A percentile compares a stretch with the other conserved stretches of the same genome.
phyloP scores from a whole-genome alignment of 1,140 invertebrate genomes.

The Protaetia brevitarsis region DNA sequence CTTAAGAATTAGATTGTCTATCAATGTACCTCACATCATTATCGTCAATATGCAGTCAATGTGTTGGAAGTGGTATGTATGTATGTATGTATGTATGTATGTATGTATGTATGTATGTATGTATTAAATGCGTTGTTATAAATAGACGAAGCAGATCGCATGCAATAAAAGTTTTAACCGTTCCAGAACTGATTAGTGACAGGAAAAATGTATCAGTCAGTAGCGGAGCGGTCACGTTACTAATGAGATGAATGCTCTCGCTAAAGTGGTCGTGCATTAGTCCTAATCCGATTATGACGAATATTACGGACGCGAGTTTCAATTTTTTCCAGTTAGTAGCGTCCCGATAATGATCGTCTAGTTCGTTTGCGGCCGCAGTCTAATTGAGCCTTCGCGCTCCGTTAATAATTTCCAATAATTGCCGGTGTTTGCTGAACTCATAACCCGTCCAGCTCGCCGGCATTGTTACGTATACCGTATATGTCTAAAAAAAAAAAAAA shows the following conservation, averaged over 20 bases:
- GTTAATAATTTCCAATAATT: slow-evolving; percentile 19
- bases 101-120: no score
- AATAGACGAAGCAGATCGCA: no score
- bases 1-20: no score
- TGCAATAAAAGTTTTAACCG: slow-evolving; percentile 1
- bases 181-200: slow-evolving; percentile 12
- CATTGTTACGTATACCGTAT: background rate
- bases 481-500: no score
- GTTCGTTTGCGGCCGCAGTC: slow-evolving; percentile 7
- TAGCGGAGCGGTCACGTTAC: background rate
- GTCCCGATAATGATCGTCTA: slow-evolving; percentile 14
- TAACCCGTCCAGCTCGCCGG: slow-evolving; percentile 4
- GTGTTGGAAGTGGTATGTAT: no score
- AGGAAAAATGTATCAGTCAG: background rate
- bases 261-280: slow-evolving; percentile 16
- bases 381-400: slow-evolving; percentile 13
- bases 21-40: no score
- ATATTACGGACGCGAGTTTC: slow-evolving; percentile 12
- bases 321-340: slow-evolving; percentile 18
- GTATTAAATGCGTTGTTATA: no score
- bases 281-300: slow-evolving; percentile 17
- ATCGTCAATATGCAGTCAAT: no score
- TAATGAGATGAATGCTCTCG: slow-evolving; percentile 4
- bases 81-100: no score
- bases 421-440: slow-evolving; percentile 12